Evolutionary conservation across 2,113 vertebrate species (phyloP).

Genomic region (Prinia subflava): DNA sequence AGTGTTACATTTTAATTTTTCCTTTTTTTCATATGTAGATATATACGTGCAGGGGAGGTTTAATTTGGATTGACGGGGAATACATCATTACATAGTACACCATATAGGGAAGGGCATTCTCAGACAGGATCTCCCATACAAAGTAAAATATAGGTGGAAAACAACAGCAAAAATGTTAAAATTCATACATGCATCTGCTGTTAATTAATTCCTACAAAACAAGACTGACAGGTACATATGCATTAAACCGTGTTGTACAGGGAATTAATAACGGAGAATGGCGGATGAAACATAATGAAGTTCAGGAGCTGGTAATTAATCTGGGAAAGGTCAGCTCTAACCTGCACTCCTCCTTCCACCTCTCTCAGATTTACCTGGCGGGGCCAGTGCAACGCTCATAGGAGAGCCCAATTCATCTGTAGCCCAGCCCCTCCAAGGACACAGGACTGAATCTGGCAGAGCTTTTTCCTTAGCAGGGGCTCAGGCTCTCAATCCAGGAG

Average conservation of each 20-base stretch:
- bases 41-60: neutral
- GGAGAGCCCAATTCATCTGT: neutral
- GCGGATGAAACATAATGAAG: constrained; percentile 48
- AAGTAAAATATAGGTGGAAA: neutral
- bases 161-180: constrained; percentile 38
- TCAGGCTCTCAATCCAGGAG: neutral
- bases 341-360: neutral
- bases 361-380: neutral
- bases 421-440: neutral
- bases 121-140: neutral
- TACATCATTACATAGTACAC: neutral
- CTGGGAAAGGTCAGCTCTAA: constrained; percentile 18
- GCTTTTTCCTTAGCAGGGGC: neutral
- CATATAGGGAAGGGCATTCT: neutral
- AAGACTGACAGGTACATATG: constrained; percentile 60
- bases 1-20: neutral
- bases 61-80: neutral
- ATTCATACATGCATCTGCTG: constrained; percentile 31
- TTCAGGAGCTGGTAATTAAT: constrained; percentile 55
- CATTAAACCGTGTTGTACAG: constrained; percentile 55
- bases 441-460: neutral
- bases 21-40: neutral
- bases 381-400: neutral
- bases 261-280: constrained; percentile 54
- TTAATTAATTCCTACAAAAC: constrained; percentile 66